These are phyloP conservation scores for Mesoligia furuncula DNA, from an alignment of 2,888 invertebrate species.

Conservation along the genomic window DNA sequence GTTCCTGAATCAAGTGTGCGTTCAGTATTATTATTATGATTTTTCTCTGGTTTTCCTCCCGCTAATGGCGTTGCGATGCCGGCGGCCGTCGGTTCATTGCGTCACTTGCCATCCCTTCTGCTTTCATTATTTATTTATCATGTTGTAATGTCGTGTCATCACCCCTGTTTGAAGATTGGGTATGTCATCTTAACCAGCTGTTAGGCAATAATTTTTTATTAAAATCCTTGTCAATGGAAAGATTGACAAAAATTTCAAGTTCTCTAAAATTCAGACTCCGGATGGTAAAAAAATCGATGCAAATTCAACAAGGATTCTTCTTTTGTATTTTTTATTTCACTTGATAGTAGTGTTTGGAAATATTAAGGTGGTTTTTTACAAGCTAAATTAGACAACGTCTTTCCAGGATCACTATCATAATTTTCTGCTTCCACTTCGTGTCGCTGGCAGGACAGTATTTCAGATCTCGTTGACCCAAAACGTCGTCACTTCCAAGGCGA, in stretches of 20 bases:
- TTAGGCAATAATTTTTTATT: background rate
- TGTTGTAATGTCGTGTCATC: conserved; percentile 55
- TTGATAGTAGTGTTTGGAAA: background rate
- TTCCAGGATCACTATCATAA: background rate
- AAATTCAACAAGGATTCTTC: background rate
- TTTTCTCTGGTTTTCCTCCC: conserved; percentile 80
- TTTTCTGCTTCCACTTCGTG: background rate
- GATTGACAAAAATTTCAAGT: background rate
- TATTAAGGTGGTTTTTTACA: background rate
- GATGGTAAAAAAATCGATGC: background rate
- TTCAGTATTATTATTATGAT: conserved; percentile 66
- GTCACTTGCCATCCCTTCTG: conserved; percentile 68
- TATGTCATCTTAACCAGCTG: conserved; percentile 3
- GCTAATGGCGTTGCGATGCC: conserved; percentile 80
- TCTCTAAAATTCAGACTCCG: background rate
- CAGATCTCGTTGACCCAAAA: background rate
- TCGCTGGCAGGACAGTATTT: background rate
- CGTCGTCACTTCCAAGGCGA: background rate
- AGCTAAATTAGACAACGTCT: background rate
- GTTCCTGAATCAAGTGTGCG: conserved; percentile 61
- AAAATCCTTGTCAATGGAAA: background rate
- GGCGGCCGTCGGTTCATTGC: conserved; percentile 76
- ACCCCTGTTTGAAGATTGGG: conserved; percentile 8
- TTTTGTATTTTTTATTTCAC: background rate
- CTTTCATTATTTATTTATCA: conserved; percentile 52